These are phyloP conservation scores for Panthera tigris DNA, from an alignment of 2,113 vertebrate species.

Conservation along the genomic window DNA sequence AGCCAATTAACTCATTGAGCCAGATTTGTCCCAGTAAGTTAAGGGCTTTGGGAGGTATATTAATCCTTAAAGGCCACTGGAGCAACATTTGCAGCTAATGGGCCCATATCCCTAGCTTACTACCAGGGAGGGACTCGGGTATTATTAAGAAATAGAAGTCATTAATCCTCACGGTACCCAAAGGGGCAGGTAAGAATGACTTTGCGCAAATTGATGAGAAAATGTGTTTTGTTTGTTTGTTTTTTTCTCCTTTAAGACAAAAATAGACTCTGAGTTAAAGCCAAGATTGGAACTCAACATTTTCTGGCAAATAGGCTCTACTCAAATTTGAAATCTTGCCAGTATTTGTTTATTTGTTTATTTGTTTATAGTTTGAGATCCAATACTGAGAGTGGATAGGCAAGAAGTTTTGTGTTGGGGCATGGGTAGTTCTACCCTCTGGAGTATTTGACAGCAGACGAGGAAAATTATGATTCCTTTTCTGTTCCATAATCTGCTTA, in stretches of 20 bases:
- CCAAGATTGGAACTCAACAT: not conserved
- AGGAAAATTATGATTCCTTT: not conserved
- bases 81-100: conserved; percentile 70
- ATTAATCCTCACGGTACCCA: conserved; percentile 59
- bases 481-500: not conserved
- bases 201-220: conserved; percentile 64
- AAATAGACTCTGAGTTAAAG: conserved; percentile 28
- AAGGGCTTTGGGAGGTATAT: conserved; percentile 52
- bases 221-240: conserved; percentile 14
- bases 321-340: conserved; percentile 51
- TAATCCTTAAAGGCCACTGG: conserved; percentile 68
- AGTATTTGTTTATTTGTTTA: conserved; percentile 33
- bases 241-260: conserved; percentile 39
- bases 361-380: not conserved
- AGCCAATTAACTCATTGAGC: conserved; percentile 64
- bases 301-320: not conserved
- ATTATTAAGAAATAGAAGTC: conserved; percentile 48
- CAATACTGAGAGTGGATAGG: not conserved
- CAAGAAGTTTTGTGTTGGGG: not conserved
- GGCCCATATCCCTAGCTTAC: conserved; percentile 60
- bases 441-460: not conserved
- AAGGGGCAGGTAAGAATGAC: conserved; percentile 64
- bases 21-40: conserved; percentile 59
- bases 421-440: not conserved
- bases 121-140: conserved; percentile 32